phyloP scores from a whole-genome alignment of 2,797 vertebrate genomes.

The Iguana delicatissima region DNA sequence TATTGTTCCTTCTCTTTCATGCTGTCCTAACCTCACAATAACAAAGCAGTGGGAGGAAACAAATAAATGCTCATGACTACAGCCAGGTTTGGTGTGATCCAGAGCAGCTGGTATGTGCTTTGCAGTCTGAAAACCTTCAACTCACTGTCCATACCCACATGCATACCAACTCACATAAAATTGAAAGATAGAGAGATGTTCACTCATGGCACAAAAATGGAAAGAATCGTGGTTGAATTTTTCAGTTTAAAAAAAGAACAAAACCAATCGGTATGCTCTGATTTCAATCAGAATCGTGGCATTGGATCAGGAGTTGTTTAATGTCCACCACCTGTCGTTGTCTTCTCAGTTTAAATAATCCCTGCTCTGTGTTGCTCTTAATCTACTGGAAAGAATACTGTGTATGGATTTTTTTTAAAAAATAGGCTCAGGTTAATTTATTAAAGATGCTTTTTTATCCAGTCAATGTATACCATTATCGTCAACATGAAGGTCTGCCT shows the following conservation, averaged over 20 bases:
- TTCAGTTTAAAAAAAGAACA: not conserved
- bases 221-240: not conserved
- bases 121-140: not conserved
- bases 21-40: not conserved
- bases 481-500: not conserved
- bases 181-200: not conserved
- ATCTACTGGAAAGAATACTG: not conserved
- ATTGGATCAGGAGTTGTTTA: not conserved
- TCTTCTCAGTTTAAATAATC: not conserved
- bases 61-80: not conserved
- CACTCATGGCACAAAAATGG: not conserved
- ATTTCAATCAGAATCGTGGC: not conserved
- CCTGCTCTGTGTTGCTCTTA: not conserved
- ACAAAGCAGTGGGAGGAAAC: not conserved
- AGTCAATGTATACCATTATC: not conserved
- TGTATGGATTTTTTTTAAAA: not conserved
- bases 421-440: not conserved
- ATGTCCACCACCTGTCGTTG: not conserved
- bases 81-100: not conserved
- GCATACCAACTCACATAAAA: not conserved
- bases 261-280: not conserved
- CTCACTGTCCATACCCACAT: not conserved
- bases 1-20: not conserved
- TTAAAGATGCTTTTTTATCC: not conserved
- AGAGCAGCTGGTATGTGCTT: not conserved